Base-by-base conservation (phyloP, 2,797 vertebrate species). In the Pempheris klunzingeri region DNA sequence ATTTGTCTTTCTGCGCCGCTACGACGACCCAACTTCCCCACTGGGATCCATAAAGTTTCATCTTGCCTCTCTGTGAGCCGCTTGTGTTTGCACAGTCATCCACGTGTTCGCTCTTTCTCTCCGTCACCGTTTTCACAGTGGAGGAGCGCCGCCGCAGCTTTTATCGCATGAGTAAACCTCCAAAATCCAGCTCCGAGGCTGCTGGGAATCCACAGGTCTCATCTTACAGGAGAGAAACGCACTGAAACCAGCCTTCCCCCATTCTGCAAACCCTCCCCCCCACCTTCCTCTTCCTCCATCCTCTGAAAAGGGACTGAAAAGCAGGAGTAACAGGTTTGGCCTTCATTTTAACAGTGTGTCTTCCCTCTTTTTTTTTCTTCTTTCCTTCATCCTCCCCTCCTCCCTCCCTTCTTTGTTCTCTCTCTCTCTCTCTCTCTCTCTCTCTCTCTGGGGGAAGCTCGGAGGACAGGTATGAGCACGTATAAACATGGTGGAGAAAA, bases 271-370 rank as follows among this genome's bases (percentile, higher is more conserved):
- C 61, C 49, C 44, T 72, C 63, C 70, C 72, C 3, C 30, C 30
- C n/a, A 41, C 79, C 82, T 61, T 61, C 66, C 63, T 65, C 79
- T 52, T 81, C 73, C 77, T 62, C 58, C 74, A 77, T 87, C 79
- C 61, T 83, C 81, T 74, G 55, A 82, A 71, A 63, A 59, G 73
- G 67, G 64, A 80, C 74, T 82, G 82, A 84, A 87, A 90, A 95
- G 89, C 94, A 90, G 90, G 94, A 94, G 91, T 81, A 95, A 95
- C 95, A 90, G 94, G 94, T 95, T 95, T 93, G 86, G 84, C 89
- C 85, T 89, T 83, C 4, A 4, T 84, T 71, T 85, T 81, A 74
- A 69, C 63, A 60, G 82, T 2, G 7, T 11, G 58, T 74, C 68
- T 82, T 80, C 82, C 77, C 77, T 69, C 64, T 60, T 71, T 68